These are phyloP conservation scores for Petrocephalus schoutedeni DNA, from an alignment of 2,797 vertebrate genomes.

Conservation along the genomic window DNA sequence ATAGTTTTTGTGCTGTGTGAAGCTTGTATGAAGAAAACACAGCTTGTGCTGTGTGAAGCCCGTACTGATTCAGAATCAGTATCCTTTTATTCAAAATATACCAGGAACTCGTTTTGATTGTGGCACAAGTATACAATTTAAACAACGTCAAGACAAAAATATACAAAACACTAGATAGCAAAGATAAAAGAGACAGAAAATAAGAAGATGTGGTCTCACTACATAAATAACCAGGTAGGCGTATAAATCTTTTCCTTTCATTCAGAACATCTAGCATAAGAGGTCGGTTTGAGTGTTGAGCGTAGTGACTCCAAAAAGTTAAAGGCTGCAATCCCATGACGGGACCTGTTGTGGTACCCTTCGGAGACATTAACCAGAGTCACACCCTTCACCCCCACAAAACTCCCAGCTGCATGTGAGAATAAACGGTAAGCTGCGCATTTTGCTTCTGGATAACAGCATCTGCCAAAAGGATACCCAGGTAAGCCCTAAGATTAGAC, in stretches of 20 bases:
- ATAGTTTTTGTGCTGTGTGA: neutral
- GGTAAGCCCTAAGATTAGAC: neutral
- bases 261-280: neutral
- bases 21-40: too few species aligned
- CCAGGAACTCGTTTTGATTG: neutral
- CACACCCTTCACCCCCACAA: neutral
- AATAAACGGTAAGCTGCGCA: neutral
- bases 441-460: neutral
- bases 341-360: neutral
- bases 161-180: neutral
- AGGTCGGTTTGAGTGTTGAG: neutral
- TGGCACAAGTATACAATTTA: neutral
- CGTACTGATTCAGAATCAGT: neutral
- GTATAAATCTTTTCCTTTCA: neutral
- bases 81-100: neutral
- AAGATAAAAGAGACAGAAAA: neutral
- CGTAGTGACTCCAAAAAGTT: neutral
- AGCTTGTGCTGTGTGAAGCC: too few species aligned
- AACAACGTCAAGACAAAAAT: neutral
- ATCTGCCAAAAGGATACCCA: neutral
- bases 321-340: neutral
- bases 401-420: neutral
- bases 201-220: neutral
- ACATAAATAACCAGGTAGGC: neutral
- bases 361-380: neutral